Conservation (phyloP, 2,113 vertebrate genomes). For the Propithecus coquereli region DNA sequence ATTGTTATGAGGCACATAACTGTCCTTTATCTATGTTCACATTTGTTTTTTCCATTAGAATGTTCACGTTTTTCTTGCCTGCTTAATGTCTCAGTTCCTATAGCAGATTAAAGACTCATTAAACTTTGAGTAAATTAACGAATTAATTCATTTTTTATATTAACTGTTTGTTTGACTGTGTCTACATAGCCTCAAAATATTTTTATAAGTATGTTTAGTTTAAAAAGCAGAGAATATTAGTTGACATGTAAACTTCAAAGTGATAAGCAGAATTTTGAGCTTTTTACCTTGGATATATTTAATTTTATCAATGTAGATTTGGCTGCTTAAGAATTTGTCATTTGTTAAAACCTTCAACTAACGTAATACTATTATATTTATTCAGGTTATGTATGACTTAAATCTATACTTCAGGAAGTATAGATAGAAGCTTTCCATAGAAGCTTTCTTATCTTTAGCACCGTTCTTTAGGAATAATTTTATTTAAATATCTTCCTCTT, state of each 20-base stretch:
- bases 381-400: neutral
- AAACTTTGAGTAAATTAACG: neutral
- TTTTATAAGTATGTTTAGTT: neutral
- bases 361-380: neutral
- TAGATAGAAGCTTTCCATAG: neutral
- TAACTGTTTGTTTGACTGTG: neutral
- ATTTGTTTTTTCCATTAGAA: neutral
- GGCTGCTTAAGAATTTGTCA: neutral
- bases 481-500: neutral
- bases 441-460: neutral
- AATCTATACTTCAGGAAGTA: neutral
- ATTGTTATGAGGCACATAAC: too few species aligned
- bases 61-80: neutral
- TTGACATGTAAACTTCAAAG: neutral
- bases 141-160: neutral
- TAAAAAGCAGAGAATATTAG: neutral
- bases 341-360: neutral
- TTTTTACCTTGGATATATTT: neutral
- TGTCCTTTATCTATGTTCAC: neutral
- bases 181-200: neutral
- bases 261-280: neutral
- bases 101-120: neutral
- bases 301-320: neutral
- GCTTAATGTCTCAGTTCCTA: neutral
- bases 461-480: neutral